Evolutionary conservation across 2,888 invertebrate species (phyloP), one percentile per base, ranked within the genome.

Genomic region (Stenoptilia bipunctidactyla): DNA sequence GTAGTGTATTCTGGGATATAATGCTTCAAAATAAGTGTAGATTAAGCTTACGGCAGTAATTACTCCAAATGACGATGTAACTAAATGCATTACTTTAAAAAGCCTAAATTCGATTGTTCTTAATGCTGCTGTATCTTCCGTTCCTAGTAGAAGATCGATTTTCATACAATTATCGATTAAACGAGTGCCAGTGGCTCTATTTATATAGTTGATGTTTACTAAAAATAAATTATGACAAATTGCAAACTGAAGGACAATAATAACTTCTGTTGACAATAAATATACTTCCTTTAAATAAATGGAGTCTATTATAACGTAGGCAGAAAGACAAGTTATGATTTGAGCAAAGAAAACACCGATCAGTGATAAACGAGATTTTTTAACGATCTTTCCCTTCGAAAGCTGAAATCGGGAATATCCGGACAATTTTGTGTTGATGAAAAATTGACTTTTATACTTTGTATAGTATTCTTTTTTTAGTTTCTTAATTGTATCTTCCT

Each of bases 81-180:
- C 25, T 4, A 46, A 1, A 2, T 46, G 39, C n/a, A 55, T 15
- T 12, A 42, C 15, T 13, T 43, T 15, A 12, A 49, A 65, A 1
- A 50, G 43, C 15, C 44, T 57, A 0, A 51, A 41, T 1, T 51
- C 49, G 2, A 58, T 45, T 2, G 57, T 44, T 49, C 77, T 61
- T 63, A 79, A 62, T 36, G 70, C 71, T 34, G 52, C 55, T 0
- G 76, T 74, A 44, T 73, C 62, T n/a, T 60, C 45, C 1, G 53
- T 47, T 9, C 73, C 74, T 0, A 79, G 47, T 27, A 65, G 52
- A 5, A 45, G 34, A 43, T 79, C 79, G 0, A 74, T 60, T 30
- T 71, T 56, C 5, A 73, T 60, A 36, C 50, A 53, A 15, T 50
- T 47, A 6, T 56, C 47, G 1, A 75, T 45, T 1, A 75, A 40